Conservation (phyloP, 1,140 invertebrate genomes). For the Cydia splendana region DNA sequence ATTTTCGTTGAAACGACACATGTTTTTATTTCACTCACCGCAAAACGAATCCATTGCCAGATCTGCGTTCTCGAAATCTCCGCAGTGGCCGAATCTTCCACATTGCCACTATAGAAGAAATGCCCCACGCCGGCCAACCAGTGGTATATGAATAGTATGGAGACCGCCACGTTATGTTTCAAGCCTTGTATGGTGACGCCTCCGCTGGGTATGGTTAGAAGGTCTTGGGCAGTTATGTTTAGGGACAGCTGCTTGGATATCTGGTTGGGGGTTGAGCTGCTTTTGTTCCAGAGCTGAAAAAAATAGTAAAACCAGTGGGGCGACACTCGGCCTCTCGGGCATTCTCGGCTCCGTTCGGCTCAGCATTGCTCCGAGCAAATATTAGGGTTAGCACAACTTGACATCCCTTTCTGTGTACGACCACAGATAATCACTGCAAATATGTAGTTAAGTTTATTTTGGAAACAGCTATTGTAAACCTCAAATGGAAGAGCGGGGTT, state of each 20-base stretch:
- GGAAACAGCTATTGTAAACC: too few relatives aligned
- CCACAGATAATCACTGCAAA: too few relatives aligned
- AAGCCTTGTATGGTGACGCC: slow-evolving; percentile 82
- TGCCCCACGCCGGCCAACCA: slow-evolving; percentile 86
- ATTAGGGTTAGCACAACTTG: too few relatives aligned
- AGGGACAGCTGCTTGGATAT: slow-evolving; percentile 60
- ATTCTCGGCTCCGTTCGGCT: too few relatives aligned
- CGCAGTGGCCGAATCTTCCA: slow-evolving; percentile 88
- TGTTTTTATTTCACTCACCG: slow-evolving; percentile 63
- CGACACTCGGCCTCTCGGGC: too few relatives aligned
- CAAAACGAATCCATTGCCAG: slow-evolving; percentile 87
- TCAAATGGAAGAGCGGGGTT: too few relatives aligned
- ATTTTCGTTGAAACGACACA: too few relatives aligned
- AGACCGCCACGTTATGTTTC: slow-evolving; percentile 83
- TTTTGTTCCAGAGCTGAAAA: slow-evolving; percentile 79
- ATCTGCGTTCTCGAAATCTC: slow-evolving; percentile 87
- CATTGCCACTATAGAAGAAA: slow-evolving; percentile 83
- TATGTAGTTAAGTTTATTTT: too few relatives aligned
- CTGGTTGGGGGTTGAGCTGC: slow-evolving; percentile 71
- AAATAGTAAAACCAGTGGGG: neutral
- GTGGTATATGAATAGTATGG: slow-evolving; percentile 84
- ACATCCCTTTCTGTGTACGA: too few relatives aligned
- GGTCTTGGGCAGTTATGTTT: slow-evolving; percentile 63
- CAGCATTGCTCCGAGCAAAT: too few relatives aligned
- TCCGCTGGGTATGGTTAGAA: slow-evolving; percentile 81